phyloP scores from a whole-genome alignment of 2,113 vertebrate species.

The Coptodon bakossiorum region DNA sequence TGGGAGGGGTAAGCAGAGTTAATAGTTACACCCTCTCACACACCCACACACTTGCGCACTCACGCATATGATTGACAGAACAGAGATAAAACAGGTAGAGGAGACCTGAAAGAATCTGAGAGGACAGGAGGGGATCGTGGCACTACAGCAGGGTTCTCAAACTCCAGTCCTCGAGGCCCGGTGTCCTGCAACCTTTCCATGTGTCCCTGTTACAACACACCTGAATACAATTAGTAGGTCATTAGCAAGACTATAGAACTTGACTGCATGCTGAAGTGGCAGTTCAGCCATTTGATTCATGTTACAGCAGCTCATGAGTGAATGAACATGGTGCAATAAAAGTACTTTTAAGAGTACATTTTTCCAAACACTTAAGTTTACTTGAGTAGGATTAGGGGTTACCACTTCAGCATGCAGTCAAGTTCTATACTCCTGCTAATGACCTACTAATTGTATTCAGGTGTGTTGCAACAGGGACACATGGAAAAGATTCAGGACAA shows the following conservation, averaged over 20 bases:
- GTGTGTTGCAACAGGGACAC: no score
- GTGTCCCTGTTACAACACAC: background rate
- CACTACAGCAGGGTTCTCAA: background rate
- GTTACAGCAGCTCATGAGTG: no score
- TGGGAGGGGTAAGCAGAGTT: background rate
- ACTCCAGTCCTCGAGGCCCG: rapidly evolving
- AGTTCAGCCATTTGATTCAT: no score
- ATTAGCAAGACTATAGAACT: no score
- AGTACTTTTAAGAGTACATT: no score
- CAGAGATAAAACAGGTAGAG: background rate
- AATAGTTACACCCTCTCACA: background rate
- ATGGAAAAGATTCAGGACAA: no score
- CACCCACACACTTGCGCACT: rapidly evolving
- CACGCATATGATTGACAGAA: rapidly evolving
- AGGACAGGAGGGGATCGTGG: rapidly evolving
- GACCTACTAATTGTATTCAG: no score
- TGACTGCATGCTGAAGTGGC: rapidly evolving
- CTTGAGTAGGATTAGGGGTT: no score
- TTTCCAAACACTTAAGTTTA: no score
- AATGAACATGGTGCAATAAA: no score
- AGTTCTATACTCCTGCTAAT: no score
- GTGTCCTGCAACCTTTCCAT: background rate
- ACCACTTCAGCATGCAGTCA: no score
- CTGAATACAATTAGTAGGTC: background rate
- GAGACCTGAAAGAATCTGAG: background rate